Evolutionary conservation across 1,140 invertebrate species (phyloP).

Genomic region (Drosophila tropicalis): DNA sequence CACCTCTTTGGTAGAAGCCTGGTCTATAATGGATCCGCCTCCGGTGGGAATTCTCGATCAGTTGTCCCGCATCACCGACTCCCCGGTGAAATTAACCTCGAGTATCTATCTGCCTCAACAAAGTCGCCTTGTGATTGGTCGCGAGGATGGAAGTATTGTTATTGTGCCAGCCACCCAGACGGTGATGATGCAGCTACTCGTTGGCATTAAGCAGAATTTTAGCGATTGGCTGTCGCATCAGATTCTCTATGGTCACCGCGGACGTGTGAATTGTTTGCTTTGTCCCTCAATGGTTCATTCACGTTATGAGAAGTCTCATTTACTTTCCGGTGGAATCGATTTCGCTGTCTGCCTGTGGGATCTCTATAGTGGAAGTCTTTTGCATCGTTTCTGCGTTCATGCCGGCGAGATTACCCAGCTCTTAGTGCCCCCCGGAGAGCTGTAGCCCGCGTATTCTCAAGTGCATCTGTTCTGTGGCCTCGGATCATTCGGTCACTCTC

Average conservation of each 20-base stretch:
- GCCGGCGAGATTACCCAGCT: constrained; percentile 96
- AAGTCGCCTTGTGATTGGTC: constrained; percentile 95
- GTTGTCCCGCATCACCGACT: constrained; percentile 88
- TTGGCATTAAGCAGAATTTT: constrained; percentile 94
- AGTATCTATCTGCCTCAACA: constrained; percentile 97
- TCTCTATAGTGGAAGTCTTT: constrained; percentile 92
- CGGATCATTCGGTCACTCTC: constrained; percentile 98
- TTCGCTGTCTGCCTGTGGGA: constrained; percentile 99
- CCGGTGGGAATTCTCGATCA: constrained; percentile 96
- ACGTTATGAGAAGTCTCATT: constrained; percentile 95
- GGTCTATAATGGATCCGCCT: constrained; percentile 93
- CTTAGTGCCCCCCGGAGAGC: constrained; percentile 95
- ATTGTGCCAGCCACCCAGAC: constrained; percentile 98
- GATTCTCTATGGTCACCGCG: constrained; percentile 94
- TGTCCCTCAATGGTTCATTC: constrained; percentile 96
- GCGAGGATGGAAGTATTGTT: constrained; percentile 98
- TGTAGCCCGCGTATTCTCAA: constrained; percentile 96
- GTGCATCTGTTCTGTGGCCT: constrained; percentile 98
- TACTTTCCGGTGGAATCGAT: constrained; percentile 98
- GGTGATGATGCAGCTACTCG: constrained; percentile 96
- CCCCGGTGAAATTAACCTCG: constrained; percentile 91
- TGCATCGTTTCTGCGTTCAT: constrained; percentile 98
- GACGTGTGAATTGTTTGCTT: constrained; percentile 96
- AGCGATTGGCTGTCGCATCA: constrained; percentile 96
- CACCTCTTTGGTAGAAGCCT: constrained; percentile 92